Evolutionary conservation across 2,113 vertebrate species (phyloP).

Genomic region (Varanus komodoensis): DNA sequence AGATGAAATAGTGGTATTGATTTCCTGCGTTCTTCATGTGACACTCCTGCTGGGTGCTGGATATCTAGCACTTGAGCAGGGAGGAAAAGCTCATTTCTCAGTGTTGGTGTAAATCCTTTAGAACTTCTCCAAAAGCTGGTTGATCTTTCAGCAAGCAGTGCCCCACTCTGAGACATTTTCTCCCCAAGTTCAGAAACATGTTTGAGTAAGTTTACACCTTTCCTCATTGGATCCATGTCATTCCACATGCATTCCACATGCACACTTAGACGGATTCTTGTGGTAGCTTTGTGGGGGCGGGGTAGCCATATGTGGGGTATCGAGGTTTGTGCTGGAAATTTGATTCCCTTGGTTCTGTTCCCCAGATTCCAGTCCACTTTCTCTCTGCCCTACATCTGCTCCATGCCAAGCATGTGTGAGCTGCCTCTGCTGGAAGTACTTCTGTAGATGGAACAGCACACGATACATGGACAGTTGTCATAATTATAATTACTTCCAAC

Average conservation of each 20-base stretch:
- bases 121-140: rapidly evolving
- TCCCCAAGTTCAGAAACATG: constrained; percentile 31
- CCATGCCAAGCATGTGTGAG: not conserved
- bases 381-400: no score
- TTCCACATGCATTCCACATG: constrained; percentile 42
- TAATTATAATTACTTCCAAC: not conserved
- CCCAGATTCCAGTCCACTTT: no score
- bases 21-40: constrained; percentile 3
- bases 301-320: no score
- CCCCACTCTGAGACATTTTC: not conserved
- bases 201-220: constrained; percentile 60
- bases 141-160: not conserved
- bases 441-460: not conserved
- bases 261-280: constrained; percentile 48
- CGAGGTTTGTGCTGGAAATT: no score
- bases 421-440: not conserved
- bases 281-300: rapidly evolving
- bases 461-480: not conserved
- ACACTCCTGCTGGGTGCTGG: not conserved
- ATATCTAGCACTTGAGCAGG: constrained; percentile 28
- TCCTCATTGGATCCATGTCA: constrained; percentile 61
- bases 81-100: not conserved
- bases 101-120: rapidly evolving
- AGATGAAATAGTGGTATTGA: rapidly evolving
- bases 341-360: no score